A percentile compares a stretch with the other conserved stretches of the same genome.
These are phyloP conservation scores for Apantesis nais DNA, from an alignment of 2,888 invertebrate genomes.

Conservation along the genomic window DNA sequence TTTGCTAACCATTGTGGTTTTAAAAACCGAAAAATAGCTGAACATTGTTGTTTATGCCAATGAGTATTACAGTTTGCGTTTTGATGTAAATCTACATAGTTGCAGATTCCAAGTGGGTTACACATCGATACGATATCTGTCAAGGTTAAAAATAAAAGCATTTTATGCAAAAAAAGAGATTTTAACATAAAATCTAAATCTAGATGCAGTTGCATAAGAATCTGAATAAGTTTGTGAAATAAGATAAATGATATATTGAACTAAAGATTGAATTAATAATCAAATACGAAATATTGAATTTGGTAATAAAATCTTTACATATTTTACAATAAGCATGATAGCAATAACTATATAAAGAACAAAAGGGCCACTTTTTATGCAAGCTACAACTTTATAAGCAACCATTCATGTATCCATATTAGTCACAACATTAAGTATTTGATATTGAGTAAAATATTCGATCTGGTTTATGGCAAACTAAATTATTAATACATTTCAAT, in stretches of 20 bases:
- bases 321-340: neutral
- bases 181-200: neutral
- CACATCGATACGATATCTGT: neutral
- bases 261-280: neutral
- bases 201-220: neutral
- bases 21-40: too few relatives aligned
- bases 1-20: too few relatives aligned
- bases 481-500: neutral
- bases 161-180: neutral
- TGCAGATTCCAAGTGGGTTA: neutral
- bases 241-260: neutral
- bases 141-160: neutral
- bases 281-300: slow-evolving; percentile 2
- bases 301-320: neutral
- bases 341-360: neutral
- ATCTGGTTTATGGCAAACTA: neutral
- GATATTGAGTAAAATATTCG: neutral
- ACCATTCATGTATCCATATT: too few relatives aligned
- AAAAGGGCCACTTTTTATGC: neutral
- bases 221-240: slow-evolving; percentile 4
- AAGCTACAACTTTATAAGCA: too few relatives aligned
- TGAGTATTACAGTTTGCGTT: neutral
- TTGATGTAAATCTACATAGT: neutral
- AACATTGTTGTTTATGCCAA: neutral
- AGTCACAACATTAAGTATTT: neutral